A percentile compares a stretch with the other conserved stretches of the same genome.
Evolutionary conservation across 2,888 invertebrate species (phyloP).

Genomic region (Rhyacophila evoluta): DNA sequence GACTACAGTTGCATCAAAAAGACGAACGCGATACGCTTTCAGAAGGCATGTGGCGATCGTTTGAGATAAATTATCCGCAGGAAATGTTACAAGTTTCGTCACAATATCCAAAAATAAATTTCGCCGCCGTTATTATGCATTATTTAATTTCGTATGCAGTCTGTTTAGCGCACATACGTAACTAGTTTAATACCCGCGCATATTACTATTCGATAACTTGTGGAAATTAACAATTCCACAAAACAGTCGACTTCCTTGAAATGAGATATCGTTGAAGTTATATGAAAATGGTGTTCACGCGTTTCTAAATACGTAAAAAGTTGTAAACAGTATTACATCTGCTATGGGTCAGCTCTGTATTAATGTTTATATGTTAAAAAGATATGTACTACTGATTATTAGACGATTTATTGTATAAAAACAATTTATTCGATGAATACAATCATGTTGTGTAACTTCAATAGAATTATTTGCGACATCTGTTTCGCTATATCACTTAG

Average conservation of each 20-base stretch:
- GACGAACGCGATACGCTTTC: not conserved
- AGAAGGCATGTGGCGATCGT: not conserved
- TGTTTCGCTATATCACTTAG: too few species aligned
- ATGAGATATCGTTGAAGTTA: not conserved
- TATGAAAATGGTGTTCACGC: too few species aligned
- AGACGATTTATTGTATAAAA: too few species aligned
- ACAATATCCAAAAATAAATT: not conserved
- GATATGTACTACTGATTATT: too few species aligned
- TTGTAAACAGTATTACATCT: too few species aligned
- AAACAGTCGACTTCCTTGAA: not conserved
- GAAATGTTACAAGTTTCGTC: not conserved
- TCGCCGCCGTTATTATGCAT: not conserved
- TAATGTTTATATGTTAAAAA: too few species aligned
- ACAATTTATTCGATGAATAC: too few species aligned
- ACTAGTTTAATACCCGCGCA: not conserved
- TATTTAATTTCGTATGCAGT: not conserved
- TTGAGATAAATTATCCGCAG: not conserved
- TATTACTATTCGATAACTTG: not conserved
- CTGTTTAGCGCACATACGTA: not conserved
- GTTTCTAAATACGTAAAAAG: too few species aligned
- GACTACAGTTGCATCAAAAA: not conserved
- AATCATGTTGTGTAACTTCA: too few species aligned
- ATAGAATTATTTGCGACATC: too few species aligned
- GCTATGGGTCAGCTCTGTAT: too few species aligned
- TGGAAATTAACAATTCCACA: too few species aligned